A percentile compares a stretch with the other conserved stretches of the same genome.
Conservation (phyloP, 2,797 vertebrate genomes). For the Dendrocincla fuliginosa region DNA sequence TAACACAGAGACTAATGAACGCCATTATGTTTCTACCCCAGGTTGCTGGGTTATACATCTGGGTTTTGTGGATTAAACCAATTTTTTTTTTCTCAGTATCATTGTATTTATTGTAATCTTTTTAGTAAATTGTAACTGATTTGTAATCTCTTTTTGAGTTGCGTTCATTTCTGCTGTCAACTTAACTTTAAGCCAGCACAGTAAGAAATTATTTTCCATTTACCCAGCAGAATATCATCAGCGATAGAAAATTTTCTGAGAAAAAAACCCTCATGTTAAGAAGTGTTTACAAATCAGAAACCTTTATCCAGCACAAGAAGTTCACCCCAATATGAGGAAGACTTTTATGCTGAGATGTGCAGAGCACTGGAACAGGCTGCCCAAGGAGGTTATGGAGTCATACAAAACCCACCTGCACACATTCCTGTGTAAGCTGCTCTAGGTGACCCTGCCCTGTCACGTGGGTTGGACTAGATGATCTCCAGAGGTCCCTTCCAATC, state of each 20-base stretch:
- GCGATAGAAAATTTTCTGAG: not conserved
- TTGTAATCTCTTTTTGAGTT: too few species aligned
- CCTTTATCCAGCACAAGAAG: not conserved
- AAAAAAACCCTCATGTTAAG: not conserved
- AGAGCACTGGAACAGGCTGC: not conserved
- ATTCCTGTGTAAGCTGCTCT: not conserved
- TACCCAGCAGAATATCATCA: not conserved
- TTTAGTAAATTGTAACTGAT: too few species aligned
- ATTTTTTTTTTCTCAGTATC: too few species aligned
- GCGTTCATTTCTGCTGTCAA: too few species aligned
- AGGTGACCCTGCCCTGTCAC: not conserved
- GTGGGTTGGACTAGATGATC: not conserved
- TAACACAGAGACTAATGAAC: too few species aligned
- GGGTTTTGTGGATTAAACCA: too few species aligned
- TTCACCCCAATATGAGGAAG: not conserved
- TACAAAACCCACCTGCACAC: not conserved
- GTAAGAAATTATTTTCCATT: not conserved
- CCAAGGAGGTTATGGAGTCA: not conserved
- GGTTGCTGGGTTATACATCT: too few species aligned
- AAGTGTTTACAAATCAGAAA: not conserved
- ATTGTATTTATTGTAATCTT: too few species aligned
- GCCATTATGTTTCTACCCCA: too few species aligned
- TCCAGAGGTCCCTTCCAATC: not conserved
- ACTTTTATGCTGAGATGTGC: not conserved
- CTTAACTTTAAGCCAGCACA: too few species aligned